These are phyloP conservation scores for Phrynocephalus guinanensis DNA, from an alignment of 2,797 vertebrate species.

Conservation along the genomic window DNA sequence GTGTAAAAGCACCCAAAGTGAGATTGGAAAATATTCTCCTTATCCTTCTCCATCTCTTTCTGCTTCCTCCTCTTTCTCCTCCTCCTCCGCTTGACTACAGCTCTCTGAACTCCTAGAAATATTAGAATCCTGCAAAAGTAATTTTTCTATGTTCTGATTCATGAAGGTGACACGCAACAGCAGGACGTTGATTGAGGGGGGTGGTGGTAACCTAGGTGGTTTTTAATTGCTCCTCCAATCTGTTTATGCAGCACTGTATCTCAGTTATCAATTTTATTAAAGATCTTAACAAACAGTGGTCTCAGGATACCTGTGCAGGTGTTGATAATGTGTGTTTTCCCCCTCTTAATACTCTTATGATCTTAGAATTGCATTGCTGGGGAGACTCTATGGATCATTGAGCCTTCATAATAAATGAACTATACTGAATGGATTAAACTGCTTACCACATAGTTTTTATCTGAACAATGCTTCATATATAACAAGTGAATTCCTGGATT, in stretches of 20 bases:
- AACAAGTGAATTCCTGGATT: background rate
- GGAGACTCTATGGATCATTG: too few species aligned
- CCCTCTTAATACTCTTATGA: too few species aligned
- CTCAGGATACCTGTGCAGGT: background rate
- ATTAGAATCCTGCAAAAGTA: too few species aligned
- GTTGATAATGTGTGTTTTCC: background rate
- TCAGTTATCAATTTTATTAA: background rate
- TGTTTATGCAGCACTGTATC: slow-evolving; percentile 7
- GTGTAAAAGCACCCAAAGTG: too few species aligned
- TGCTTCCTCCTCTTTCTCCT: too few species aligned
- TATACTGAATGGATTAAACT: background rate
- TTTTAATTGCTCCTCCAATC: background rate
- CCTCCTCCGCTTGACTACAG: too few species aligned
- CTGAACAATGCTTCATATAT: background rate
- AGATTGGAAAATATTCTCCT: too few species aligned
- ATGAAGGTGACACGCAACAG: background rate
- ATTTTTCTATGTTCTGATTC: too few species aligned
- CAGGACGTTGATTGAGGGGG: background rate
- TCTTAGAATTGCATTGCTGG: too few species aligned
- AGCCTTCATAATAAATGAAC: background rate
- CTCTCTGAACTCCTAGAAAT: too few species aligned
- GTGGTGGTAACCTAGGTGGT: background rate
- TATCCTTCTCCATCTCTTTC: too few species aligned
- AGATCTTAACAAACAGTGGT: background rate
- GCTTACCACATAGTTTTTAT: background rate